Base-by-base conservation (phyloP, 2,113 vertebrate genomes). In the Poeciliopsis turrubarensis region DNA sequence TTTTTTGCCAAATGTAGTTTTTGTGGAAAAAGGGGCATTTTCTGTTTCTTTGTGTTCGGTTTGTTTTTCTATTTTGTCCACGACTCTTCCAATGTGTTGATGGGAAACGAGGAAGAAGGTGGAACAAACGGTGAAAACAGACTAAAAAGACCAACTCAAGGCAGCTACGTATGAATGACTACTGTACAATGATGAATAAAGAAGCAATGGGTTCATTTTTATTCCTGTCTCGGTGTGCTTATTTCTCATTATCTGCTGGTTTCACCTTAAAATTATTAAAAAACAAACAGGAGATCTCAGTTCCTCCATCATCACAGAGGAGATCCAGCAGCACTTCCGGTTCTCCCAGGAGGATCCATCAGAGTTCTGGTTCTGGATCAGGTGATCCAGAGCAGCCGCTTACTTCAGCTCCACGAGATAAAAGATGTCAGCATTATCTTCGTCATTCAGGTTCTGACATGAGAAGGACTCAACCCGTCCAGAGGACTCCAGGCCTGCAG, bases 131-230 rank as follows among this genome's bases (percentile, higher is more conserved):
- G 83, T 83, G 79, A 86, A 86, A 80, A 78, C 64, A 83, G 79
- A 86, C 65, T 84, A 91, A 57, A 57, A 89, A 90, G 79, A 89
- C 83, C 86, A 90, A 91, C 92, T 93, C 89, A 79, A 94, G 94
- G 94, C 94, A 95, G 94, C 94, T 95, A 95, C 90, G 89, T 91
- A 92, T 82, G 91, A 94, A 94, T 92, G 91, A 95, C 94, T 94
- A 94, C 94, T 95, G 94, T 94, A 94, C 91, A 89, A 93, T 87
- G 90, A 92, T 80, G 86, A 92, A 94, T 92, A 95, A 94, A 95
- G 93, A 93, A 90, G 91, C 89, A 89, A 90, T 89, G 92, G 91
- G 89, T 91, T 92, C 86, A 86, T 94, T 94, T 95, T 89, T 93
- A 92, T 81, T 25, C 39, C 22, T 30, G 5, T 37, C 51, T 63